Evolutionary conservation across 2,797 vertebrate genomes (phyloP), one percentile per base, ranked within the genome.

Genomic region (Liasis olivaceus): DNA sequence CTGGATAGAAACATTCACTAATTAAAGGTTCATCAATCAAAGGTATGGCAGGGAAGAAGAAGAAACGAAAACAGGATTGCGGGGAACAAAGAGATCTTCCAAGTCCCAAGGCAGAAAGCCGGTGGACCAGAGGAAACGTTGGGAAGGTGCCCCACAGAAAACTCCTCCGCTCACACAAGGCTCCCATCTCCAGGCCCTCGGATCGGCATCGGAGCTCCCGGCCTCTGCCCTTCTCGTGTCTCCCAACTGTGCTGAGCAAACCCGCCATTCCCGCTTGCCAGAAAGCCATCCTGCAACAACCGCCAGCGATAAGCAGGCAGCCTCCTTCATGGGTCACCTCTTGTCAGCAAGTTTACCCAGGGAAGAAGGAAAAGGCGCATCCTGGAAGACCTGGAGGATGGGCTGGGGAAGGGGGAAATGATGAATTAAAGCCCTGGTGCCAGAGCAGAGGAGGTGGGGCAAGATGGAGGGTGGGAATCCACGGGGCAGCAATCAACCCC

Each of bases 251-350:
- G 5, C 0, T 60, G 87, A 96, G 94, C n/a, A 26, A 91, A 64
- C 77, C 0, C 91, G 90, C 95, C 86, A 1, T 81, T 8, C 36
- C 2, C 87, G 91, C 94, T 12, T 88, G 17, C 90, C 87, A 95
- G 95, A 93, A 92, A 72, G 90, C 42, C 90, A 91, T 24, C 31
- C 90, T 89, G 94, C 94, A 95, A 93, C 85, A 95, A 92, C 95
- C 95, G 0, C 47, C 92, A 93, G 93, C 90, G 36, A 1, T 1
- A 96, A 96, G 93, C 47, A 85, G 4, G 28, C 11, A 2, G 56
- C 28, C 84, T 36, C 31, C 22, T 26, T 12, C n/a, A 17, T 5
- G 14, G 14, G 17, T 11, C 91, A 94, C 86, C 47, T 94, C 90
- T 64, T 90, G 77, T 66, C 90, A 77, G 72, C 63, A 93, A 66